A percentile compares a stretch with the other conserved stretches of the same genome.
phyloP scores from a whole-genome alignment of 2,888 invertebrate genomes.

The Sarcophaga variegata region DNA sequence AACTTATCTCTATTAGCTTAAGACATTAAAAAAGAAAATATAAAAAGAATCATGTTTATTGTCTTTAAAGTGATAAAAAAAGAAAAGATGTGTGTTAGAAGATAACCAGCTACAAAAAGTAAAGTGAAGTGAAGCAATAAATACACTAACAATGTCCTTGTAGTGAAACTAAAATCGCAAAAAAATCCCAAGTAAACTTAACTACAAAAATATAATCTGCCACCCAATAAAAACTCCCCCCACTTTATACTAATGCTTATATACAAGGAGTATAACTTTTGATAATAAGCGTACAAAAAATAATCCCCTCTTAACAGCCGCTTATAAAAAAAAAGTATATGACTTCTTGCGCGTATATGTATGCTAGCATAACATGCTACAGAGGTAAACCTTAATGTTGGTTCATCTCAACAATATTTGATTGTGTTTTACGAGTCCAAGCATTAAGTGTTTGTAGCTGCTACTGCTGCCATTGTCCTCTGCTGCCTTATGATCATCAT shows the following conservation, averaged over 20 bases:
- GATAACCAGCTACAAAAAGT: background rate
- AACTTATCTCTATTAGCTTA: constrained; percentile 76
- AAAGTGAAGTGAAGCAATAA: background rate
- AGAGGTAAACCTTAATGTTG: background rate
- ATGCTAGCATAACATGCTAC: background rate
- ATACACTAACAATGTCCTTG: background rate
- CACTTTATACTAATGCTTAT: background rate
- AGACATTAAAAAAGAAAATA: constrained; percentile 48
- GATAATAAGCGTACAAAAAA: background rate
- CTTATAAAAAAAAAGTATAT: background rate
- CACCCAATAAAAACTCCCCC: background rate
- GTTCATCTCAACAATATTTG: constrained; percentile 19
- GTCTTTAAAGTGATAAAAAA: constrained; percentile 8
- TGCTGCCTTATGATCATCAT: constrained; percentile 37
- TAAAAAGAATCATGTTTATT: background rate
- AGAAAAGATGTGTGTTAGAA: background rate
- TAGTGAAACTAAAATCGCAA: constrained; percentile 9
- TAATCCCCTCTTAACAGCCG: background rate
- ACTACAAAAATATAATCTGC: background rate
- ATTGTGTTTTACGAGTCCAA: constrained; percentile 76
- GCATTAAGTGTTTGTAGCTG: constrained; percentile 74
- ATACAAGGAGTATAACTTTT: too few species aligned
- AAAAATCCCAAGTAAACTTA: background rate
- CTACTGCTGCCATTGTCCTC: constrained; percentile 62
- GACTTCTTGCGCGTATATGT: background rate